A percentile compares a stretch with the other conserved stretches of the same genome.
Evolutionary conservation across 2,113 vertebrate genomes (phyloP).

Genomic region (Oostethus manadensis): DNA sequence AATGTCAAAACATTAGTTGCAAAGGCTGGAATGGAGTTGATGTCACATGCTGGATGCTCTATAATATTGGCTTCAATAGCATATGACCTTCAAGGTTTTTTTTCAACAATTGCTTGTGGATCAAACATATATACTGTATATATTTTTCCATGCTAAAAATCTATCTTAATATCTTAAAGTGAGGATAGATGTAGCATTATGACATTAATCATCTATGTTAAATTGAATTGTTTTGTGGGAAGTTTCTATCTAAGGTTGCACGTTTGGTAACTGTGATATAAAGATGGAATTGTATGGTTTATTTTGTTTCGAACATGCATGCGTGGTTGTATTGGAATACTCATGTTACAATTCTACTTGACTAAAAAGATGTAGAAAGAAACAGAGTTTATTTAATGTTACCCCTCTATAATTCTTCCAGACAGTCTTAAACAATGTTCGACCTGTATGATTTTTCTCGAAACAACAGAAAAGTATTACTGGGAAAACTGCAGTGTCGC

Average conservation of each 20-base stretch:
- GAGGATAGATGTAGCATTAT: too few species aligned
- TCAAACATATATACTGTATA: slow-evolving; percentile 3
- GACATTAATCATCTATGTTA: slow-evolving; percentile 14
- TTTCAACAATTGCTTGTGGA: slow-evolving; percentile 23
- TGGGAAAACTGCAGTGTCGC: too few species aligned
- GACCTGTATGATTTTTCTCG: too few species aligned
- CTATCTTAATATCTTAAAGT: background rate
- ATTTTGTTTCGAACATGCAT: too few species aligned
- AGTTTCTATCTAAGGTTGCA: slow-evolving; percentile 26
- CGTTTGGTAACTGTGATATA: slow-evolving; percentile 36
- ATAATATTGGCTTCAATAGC: slow-evolving; percentile 62
- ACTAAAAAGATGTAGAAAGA: too few species aligned
- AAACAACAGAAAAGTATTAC: too few species aligned
- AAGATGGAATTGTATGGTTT: slow-evolving; percentile 18
- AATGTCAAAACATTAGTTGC: slow-evolving; percentile 78
- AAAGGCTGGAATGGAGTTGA: slow-evolving; percentile 74
- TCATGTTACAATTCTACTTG: too few species aligned
- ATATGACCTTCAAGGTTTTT: slow-evolving; percentile 64
- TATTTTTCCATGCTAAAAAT: slow-evolving; percentile 13
- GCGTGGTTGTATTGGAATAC: too few species aligned
- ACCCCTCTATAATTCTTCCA: too few species aligned
- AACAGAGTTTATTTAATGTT: too few species aligned
- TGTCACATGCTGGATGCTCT: slow-evolving; percentile 60
- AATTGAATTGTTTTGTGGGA: slow-evolving; percentile 31
- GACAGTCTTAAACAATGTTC: too few species aligned